Evolutionary conservation across 37 sponge, comb jelly and placozoan genomes (phyloP).

Genomic region (Ianthella basta): DNA sequence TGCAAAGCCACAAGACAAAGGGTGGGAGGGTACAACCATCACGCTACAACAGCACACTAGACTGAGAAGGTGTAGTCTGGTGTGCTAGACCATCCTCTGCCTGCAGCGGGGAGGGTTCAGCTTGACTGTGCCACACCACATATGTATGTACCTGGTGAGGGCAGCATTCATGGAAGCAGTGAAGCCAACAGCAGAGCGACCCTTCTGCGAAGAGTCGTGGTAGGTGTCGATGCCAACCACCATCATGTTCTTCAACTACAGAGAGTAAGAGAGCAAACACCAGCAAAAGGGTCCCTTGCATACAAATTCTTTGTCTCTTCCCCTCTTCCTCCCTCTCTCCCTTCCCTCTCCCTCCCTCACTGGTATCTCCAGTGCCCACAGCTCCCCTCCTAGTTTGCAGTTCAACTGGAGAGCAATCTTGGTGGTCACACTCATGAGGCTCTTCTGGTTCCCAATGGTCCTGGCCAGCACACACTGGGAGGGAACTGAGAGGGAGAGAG

Average conservation of each 20-base stretch:
- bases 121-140: not conserved
- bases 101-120: too few relatives aligned
- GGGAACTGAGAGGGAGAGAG: slow-evolving; percentile 58
- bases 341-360: slow-evolving; percentile 44
- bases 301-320: not conserved
- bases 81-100: too few relatives aligned
- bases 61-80: too few relatives aligned
- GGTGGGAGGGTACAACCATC: too few relatives aligned
- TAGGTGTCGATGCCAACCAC: slow-evolving; percentile 95
- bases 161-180: slow-evolving; percentile 87
- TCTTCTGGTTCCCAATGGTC: slow-evolving; percentile 58
- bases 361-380: slow-evolving; percentile 93
- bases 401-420: slow-evolving; percentile 94
- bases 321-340: not conserved
- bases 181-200: slow-evolving; percentile 91
- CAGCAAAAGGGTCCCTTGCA: too few relatives aligned
- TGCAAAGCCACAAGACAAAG: too few relatives aligned
- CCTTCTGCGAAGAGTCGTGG: slow-evolving; percentile 87
- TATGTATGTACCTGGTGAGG: slow-evolving; percentile 88
- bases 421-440: slow-evolving; percentile 90
- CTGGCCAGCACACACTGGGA: slow-evolving; percentile 76
- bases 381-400: slow-evolving; percentile 94
- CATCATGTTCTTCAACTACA: slow-evolving; percentile 90
- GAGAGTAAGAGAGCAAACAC: not conserved
- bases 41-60: too few relatives aligned